phyloP scores from a whole-genome alignment of 2,797 vertebrate species.

The Takifugu ocellatus region DNA sequence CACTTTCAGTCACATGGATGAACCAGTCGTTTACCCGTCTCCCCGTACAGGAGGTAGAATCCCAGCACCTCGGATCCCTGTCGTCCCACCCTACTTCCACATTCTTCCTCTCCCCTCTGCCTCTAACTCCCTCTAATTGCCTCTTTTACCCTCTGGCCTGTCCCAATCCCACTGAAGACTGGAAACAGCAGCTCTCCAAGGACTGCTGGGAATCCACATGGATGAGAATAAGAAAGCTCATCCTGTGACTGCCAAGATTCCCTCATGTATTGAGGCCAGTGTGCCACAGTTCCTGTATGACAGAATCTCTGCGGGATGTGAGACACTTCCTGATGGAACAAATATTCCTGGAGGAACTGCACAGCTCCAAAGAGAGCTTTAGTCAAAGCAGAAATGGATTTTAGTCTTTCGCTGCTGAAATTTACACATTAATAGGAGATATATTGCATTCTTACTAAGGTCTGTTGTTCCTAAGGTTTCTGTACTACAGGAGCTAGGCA shows the following conservation, averaged over 20 bases:
- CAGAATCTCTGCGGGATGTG: slow-evolving; percentile 49
- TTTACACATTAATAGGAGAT: too few relatives aligned
- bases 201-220: slow-evolving; percentile 47
- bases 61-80: slow-evolving; percentile 31
- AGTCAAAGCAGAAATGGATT: neutral
- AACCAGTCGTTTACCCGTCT: slow-evolving; percentile 29
- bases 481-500: too few relatives aligned
- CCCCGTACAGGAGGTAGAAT: slow-evolving; percentile 44
- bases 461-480: too few relatives aligned
- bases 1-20: slow-evolving; percentile 39
- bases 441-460: too few relatives aligned
- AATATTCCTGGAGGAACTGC: slow-evolving; percentile 44
- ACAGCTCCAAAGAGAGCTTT: slow-evolving; percentile 20
- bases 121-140: slow-evolving; percentile 61
- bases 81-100: slow-evolving; percentile 32
- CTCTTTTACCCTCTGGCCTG: slow-evolving; percentile 58
- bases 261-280: slow-evolving; percentile 52
- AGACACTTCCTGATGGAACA: slow-evolving; percentile 45
- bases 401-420: neutral
- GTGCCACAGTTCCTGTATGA: slow-evolving; percentile 44
- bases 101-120: slow-evolving; percentile 23
- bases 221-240: slow-evolving; percentile 46
- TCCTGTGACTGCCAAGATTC: slow-evolving; percentile 36
- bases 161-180: slow-evolving; percentile 34
- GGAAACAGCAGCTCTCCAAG: slow-evolving; percentile 49